phyloP scores from a whole-genome alignment of 2,797 vertebrate genomes.

The Syndactyla subalaris region DNA sequence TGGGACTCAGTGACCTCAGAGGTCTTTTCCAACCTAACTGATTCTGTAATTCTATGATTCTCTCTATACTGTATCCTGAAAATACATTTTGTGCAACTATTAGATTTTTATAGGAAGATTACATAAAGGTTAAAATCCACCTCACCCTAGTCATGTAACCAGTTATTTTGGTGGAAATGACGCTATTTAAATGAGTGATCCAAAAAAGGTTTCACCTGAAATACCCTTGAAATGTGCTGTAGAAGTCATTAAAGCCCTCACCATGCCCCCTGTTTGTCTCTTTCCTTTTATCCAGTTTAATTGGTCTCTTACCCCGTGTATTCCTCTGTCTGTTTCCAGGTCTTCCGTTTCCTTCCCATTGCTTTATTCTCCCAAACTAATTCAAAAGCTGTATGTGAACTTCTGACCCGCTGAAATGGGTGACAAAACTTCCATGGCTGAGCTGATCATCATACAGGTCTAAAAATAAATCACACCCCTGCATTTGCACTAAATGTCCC shows the following conservation, averaged over 20 bases:
- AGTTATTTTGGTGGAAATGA: slow-evolving; percentile 10
- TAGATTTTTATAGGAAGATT: not conserved
- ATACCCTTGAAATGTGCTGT: not conserved
- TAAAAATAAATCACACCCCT: not conserved
- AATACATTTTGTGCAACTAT: not conserved
- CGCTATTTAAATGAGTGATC: not conserved
- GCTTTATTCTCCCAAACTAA: not conserved
- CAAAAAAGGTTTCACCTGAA: not conserved
- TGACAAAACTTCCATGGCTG: not conserved
- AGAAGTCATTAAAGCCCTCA: not conserved
- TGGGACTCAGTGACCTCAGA: not conserved
- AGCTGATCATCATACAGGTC: not conserved
- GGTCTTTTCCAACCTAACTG: not conserved
- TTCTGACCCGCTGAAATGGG: not conserved
- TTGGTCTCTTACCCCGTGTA: not conserved
- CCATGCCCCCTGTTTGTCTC: not conserved
- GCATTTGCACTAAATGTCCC: not conserved
- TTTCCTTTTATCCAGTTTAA: not conserved
- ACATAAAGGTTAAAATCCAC: not conserved
- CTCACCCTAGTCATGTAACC: not conserved
- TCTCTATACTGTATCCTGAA: rapidly evolving
- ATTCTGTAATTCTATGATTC: not conserved
- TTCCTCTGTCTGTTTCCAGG: not conserved
- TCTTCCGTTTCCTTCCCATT: not conserved
- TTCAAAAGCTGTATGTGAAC: not conserved